Evolutionary conservation across 2,888 invertebrate species (phyloP).

Genomic region (Mycalesis mineus): DNA sequence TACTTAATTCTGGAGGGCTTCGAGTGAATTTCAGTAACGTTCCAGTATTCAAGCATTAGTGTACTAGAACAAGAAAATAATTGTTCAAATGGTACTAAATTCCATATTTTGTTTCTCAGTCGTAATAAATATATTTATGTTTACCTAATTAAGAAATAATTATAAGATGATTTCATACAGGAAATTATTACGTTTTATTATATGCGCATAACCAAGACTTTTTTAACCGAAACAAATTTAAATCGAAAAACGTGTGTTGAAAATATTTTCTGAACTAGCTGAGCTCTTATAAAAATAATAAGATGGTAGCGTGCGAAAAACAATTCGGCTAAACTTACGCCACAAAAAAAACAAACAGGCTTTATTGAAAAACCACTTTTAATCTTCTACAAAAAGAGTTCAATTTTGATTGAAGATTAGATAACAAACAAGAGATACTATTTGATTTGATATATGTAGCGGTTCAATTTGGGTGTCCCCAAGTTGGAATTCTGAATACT

Average conservation of each 20-base stretch:
- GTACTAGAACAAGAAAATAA: too few relatives aligned
- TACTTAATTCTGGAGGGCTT: too few relatives aligned
- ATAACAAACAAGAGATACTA: constrained; percentile 1
- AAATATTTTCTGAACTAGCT: not conserved
- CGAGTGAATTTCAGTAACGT: too few relatives aligned
- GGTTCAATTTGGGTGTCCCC: not conserved
- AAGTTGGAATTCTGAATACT: not conserved
- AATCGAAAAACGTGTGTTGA: not conserved
- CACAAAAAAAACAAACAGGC: not conserved
- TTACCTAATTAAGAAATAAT: not conserved
- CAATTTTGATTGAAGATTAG: not conserved
- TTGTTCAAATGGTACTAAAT: too few relatives aligned
- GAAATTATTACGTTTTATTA: not conserved
- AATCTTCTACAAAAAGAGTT: not conserved
- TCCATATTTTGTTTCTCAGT: too few relatives aligned
- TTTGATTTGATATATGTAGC: not conserved
- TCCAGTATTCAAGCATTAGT: too few relatives aligned
- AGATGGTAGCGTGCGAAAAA: not conserved
- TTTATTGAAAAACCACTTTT: not conserved
- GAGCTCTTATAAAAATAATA: not conserved
- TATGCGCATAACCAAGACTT: not conserved
- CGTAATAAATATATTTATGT: too few relatives aligned
- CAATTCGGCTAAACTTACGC: not conserved
- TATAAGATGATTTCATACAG: not conserved
- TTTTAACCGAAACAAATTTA: not conserved